Evolutionary conservation across 2,113 vertebrate genomes (phyloP).

Genomic region (Ifrita kowaldi): DNA sequence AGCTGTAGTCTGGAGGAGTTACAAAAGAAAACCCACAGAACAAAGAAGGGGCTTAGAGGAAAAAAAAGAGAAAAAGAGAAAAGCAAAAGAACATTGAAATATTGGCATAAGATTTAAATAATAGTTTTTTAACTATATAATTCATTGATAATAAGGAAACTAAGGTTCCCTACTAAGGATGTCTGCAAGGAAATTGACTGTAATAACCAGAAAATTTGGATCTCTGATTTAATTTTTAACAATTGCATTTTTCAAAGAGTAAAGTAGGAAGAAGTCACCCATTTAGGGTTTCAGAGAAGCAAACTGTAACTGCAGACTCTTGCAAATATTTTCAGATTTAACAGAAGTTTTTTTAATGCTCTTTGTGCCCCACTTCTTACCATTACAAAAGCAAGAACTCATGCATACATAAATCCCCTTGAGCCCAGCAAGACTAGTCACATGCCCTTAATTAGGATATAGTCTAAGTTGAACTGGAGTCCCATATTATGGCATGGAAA

Average conservation of each 20-base stretch:
- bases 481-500: background rate
- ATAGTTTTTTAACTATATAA: slow-evolving; percentile 35
- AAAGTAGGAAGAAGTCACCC: background rate
- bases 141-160: slow-evolving; percentile 61
- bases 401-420: background rate
- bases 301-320: background rate
- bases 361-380: background rate
- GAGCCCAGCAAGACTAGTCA: background rate
- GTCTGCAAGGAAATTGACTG: slow-evolving; percentile 56
- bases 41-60: slow-evolving; percentile 88
- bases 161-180: slow-evolving; percentile 23
- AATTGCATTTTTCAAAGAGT: slow-evolving; percentile 41
- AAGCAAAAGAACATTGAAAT: slow-evolving; percentile 80
- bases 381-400: background rate
- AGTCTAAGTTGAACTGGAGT: background rate
- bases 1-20: slow-evolving; percentile 94
- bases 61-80: slow-evolving; percentile 79
- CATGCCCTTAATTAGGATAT: background rate
- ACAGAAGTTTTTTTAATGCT: background rate
- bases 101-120: slow-evolving; percentile 64
- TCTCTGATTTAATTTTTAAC: slow-evolving; percentile 39
- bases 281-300: background rate
- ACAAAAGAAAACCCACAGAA: slow-evolving; percentile 97
- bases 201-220: slow-evolving; percentile 47
- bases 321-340: background rate